phyloP scores from a whole-genome alignment of 1,140 invertebrate species.

The Acromyrmex heyeri region DNA sequence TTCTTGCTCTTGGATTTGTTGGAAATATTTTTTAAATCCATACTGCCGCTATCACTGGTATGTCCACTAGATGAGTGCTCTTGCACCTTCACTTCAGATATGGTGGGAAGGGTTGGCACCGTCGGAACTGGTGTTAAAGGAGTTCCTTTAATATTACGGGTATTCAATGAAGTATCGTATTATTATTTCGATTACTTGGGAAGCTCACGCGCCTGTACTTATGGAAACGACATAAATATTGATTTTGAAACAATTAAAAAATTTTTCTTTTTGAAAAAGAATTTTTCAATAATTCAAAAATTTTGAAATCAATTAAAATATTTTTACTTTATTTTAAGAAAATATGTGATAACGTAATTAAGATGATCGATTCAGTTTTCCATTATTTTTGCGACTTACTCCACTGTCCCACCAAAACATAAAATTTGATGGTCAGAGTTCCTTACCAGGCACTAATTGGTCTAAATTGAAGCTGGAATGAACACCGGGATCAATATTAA shows the following conservation, averaged over 20 bases:
- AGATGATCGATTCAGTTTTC: background rate
- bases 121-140: conserved; percentile 91
- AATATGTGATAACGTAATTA: background rate
- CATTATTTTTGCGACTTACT: background rate
- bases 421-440: background rate
- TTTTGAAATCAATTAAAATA: background rate
- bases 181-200: conserved; percentile 3
- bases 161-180: conserved; percentile 54
- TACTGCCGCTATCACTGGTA: conserved; percentile 86
- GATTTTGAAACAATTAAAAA: conserved; percentile 5
- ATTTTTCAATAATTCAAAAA: background rate
- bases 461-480: conserved; percentile 96
- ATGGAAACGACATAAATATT: background rate
- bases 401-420: background rate
- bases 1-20: conserved; percentile 82
- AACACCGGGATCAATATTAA: conserved; percentile 97
- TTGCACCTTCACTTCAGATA: conserved; percentile 93
- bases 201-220: background rate
- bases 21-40: conserved; percentile 81
- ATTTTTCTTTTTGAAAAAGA: background rate
- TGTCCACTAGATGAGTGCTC: conserved; percentile 89
- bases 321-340: background rate
- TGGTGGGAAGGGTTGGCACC: conserved; percentile 94
- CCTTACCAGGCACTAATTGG: conserved; percentile 90
- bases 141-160: conserved; percentile 86